Conservation (phyloP, 2,888 invertebrate species). For the Heliconius ethilla region DNA sequence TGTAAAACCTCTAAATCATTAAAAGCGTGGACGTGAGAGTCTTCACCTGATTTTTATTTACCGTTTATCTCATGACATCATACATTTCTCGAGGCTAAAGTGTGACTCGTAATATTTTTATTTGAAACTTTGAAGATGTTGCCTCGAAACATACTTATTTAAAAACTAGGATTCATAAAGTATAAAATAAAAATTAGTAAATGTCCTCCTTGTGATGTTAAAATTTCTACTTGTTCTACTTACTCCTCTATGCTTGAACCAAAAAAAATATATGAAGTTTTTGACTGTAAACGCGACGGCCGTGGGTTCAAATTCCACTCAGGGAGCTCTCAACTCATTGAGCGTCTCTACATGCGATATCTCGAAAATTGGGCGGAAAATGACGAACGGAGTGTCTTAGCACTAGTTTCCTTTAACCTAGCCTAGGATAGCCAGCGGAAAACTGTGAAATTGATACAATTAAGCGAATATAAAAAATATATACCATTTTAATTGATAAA, state of each 20-base stretch:
- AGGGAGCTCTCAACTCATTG: too few relatives aligned
- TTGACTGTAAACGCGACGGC: too few relatives aligned
- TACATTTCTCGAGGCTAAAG: constrained; percentile 34
- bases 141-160: not conserved
- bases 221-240: too few relatives aligned
- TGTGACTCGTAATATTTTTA: constrained; percentile 4
- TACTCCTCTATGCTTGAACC: not conserved
- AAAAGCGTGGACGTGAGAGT: constrained; percentile 33
- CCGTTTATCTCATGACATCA: constrained; percentile 35
- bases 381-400: not conserved
- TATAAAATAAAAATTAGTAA: not conserved
- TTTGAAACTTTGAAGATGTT: constrained; percentile 11
- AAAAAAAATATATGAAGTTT: not conserved
- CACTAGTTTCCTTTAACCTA: not conserved
- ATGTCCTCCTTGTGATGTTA: not conserved
- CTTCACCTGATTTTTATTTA: constrained; percentile 40
- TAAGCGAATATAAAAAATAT: too few relatives aligned
- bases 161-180: not conserved
- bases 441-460: too few relatives aligned
- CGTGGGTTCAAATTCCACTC: not conserved
- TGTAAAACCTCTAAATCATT: constrained; percentile 20
- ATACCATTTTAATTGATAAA: not conserved
- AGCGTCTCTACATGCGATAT: not conserved
- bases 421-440: too few relatives aligned
- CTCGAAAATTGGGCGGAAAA: not conserved